Base-by-base conservation (phyloP, 2,797 vertebrate genomes). In the Microctenopoma stevenorrisi region DNA sequence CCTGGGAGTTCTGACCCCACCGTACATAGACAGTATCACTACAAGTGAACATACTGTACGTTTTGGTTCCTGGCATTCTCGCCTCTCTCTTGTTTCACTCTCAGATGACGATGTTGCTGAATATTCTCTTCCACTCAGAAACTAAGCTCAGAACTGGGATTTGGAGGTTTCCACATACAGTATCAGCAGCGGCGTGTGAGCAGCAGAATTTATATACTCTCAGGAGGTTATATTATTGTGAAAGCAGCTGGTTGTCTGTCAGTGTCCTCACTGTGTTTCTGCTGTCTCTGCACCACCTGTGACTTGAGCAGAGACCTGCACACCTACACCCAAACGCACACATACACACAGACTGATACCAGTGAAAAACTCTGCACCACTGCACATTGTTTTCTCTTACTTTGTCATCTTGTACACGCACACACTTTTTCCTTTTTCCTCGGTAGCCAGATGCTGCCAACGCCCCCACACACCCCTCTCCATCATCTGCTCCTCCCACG, bases 251-350 rank as follows among this genome's bases (percentile, higher is more conserved):
- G 79, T 79, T 88, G 88, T 88, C 88, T 90, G 81, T 87, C 83
- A 87, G 82, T 63, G 81, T 83, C 79, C 78, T 90, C 76, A 0
- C 44, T 61, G 81, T 18, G 64, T 86, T 90, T 87, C 68, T 89
- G 88, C 88, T 90, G 86, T 81, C 81, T 86, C 82, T 78, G 84
- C 85, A 89, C 68, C 88, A 88, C 83, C 90, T 91, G 88, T 86
- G 85, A 86, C 76, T 78, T 68, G 44, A 60, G 53, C 72, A 62
- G 16, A 79, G 47, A 75, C 60, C 49, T 18, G 22, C 52, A 49
- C 57, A 72, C 46, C 13, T 33, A 46, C 35, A 1, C 37, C 4
- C 14, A 60, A n/a, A 28, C 40, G 52, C 54, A 61, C 58, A 72
- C 68, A 63, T 43, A 50, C 53, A 65, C 22, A 22, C 22, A 22